These are phyloP conservation scores for Achlya flavicornis DNA, from an alignment of 2,888 invertebrate species.

Conservation along the genomic window DNA sequence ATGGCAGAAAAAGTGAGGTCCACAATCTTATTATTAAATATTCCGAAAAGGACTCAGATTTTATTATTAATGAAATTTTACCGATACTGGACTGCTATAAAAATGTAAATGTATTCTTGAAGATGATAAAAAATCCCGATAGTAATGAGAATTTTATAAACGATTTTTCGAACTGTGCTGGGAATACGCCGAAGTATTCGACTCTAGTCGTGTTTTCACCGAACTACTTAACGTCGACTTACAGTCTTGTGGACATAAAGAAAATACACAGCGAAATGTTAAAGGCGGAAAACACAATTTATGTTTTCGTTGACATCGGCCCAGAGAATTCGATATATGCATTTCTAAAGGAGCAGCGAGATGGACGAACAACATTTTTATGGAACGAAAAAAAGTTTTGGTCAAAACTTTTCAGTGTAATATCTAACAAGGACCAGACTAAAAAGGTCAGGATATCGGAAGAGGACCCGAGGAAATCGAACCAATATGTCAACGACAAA, in stretches of 20 bases:
- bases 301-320: slow-evolving; percentile 69
- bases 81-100: slow-evolving; percentile 58
- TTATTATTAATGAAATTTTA: slow-evolving; percentile 65
- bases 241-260: slow-evolving; percentile 72
- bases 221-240: slow-evolving; percentile 69
- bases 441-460: slow-evolving; percentile 16
- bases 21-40: slow-evolving; percentile 56
- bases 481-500: slow-evolving; percentile 25
- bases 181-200: slow-evolving; percentile 42
- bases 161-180: slow-evolving; percentile 43
- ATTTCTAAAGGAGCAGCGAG: slow-evolving; percentile 72
- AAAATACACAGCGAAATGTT: slow-evolving; percentile 73
- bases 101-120: slow-evolving; percentile 49
- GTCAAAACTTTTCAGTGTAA: slow-evolving; percentile 55
- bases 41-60: slow-evolving; percentile 64
- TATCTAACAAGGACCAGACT: slow-evolving; percentile 37
- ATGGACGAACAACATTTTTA: slow-evolving; percentile 57
- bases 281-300: slow-evolving; percentile 65
- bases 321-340: slow-evolving; percentile 75
- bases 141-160: slow-evolving; percentile 44
- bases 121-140: slow-evolving; percentile 39
- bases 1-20: slow-evolving; percentile 24
- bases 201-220: slow-evolving; percentile 69
- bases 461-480: slow-evolving; percentile 21
- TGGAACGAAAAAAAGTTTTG: slow-evolving; percentile 74